These are phyloP conservation scores for Melanotaenia maccullochi DNA, from an alignment of 2,797 vertebrate species.

Conservation along the genomic window DNA sequence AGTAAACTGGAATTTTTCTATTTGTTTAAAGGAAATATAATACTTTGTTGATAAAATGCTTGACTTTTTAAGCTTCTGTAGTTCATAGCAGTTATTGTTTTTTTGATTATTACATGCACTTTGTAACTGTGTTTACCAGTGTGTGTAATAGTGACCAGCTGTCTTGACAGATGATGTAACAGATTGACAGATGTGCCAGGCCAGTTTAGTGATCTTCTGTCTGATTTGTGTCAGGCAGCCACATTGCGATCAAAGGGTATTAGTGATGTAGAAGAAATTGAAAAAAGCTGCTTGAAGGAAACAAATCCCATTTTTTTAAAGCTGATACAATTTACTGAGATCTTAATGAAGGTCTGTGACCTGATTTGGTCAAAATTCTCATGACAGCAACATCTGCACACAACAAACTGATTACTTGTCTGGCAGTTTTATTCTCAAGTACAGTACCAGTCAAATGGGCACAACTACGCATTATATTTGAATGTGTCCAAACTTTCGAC, in stretches of 20 bases:
- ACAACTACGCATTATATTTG: background rate
- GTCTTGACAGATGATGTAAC: background rate
- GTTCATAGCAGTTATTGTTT: background rate
- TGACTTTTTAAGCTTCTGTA: background rate
- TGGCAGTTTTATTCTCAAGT: background rate
- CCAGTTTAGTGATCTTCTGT: background rate
- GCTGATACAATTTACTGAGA: background rate
- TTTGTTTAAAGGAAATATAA: background rate
- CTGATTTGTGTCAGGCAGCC: background rate
- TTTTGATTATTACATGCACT: background rate
- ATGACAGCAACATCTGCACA: background rate
- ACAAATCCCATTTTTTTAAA: too few species aligned
- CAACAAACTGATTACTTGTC: background rate
- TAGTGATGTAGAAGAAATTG: background rate
- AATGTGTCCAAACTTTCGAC: background rate
- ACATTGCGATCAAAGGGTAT: background rate
- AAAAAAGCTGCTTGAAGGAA: background rate
- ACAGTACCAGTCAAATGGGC: background rate
- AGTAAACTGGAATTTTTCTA: background rate
- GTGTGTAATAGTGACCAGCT: background rate
- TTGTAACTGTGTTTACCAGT: background rate
- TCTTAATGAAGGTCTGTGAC: constrained; percentile 4
- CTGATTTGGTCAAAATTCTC: background rate
- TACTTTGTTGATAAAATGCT: background rate
- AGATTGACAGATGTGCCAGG: background rate